Conservation (phyloP, 2,797 vertebrate genomes). For the Crax fasciolata region DNA sequence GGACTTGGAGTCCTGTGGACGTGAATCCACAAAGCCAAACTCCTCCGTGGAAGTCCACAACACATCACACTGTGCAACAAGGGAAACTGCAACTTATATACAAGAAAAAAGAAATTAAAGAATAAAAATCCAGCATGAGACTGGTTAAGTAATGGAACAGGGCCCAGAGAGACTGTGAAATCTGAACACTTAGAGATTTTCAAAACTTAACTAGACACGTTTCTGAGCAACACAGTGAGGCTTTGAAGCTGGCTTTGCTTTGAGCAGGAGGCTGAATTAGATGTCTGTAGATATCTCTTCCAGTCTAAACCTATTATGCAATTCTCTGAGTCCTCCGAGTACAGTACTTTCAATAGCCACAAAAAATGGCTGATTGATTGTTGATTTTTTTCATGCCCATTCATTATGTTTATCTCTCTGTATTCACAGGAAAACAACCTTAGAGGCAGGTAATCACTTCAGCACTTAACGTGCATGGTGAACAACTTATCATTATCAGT, state of each 20-base stretch:
- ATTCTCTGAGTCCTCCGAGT: neutral
- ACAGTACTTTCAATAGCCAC: neutral
- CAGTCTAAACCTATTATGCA: neutral
- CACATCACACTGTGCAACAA: neutral
- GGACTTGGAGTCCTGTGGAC: neutral
- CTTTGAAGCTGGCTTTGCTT: neutral
- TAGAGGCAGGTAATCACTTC: constrained; percentile 46
- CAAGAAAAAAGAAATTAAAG: neutral
- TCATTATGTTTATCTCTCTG: accelerated
- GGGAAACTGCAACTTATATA: neutral
- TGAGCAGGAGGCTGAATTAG: neutral
- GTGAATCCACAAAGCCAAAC: accelerated
- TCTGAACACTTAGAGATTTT: neutral
- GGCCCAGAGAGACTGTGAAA: neutral
- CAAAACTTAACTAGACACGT: neutral
- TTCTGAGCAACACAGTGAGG: neutral
- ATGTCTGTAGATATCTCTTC: neutral
- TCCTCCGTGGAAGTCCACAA: neutral
- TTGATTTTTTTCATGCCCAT: neutral
- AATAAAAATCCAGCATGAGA: neutral
- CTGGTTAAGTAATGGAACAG: neutral
- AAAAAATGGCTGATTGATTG: neutral
- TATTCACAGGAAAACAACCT: constrained; percentile 8
- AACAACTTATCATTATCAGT: neutral
- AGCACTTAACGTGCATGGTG: neutral